phyloP scores from a whole-genome alignment of 1,140 invertebrate species.

The Anoplophora glabripennis region DNA sequence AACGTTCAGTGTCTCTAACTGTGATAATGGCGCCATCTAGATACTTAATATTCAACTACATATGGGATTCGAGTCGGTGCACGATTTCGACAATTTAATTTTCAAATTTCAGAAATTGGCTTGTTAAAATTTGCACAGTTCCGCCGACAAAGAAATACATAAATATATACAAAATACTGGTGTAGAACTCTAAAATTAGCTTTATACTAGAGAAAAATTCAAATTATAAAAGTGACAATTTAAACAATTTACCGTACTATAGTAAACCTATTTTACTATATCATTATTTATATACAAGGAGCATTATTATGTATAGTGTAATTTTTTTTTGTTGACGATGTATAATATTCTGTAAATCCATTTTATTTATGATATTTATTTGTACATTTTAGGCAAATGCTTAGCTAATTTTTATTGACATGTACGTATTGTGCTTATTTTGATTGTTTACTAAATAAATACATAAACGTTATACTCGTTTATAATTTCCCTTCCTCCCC shows the following conservation, averaged over 20 bases:
- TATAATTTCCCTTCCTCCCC: background rate
- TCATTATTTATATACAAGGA: background rate
- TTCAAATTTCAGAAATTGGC: too few relatives aligned
- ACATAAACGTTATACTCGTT: constrained; percentile 2
- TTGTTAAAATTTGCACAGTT: too few relatives aligned
- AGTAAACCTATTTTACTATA: constrained; percentile 8
- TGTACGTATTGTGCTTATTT: constrained; percentile 11
- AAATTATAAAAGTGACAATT: background rate
- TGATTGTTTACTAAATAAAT: constrained; percentile 11
- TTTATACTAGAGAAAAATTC: constrained; percentile 2
- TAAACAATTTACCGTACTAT: constrained; percentile 10
- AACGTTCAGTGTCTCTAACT: too few relatives aligned
- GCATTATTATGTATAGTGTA: constrained; percentile 4
- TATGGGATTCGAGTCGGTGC: too few relatives aligned
- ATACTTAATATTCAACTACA: too few relatives aligned
- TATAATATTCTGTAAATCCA: constrained; percentile 11
- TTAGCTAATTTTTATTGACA: constrained; percentile 10
- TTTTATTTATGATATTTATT: constrained; percentile 17
- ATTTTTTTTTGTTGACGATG: background rate
- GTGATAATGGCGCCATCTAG: too few relatives aligned
- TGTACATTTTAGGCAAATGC: constrained; percentile 15
- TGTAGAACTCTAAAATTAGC: background rate
- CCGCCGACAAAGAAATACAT: too few relatives aligned
- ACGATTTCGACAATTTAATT: too few relatives aligned
- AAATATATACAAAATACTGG: too few relatives aligned